Conservation (phyloP, 1,140 invertebrate species). For the Akabosia matsudoensis region DNA sequence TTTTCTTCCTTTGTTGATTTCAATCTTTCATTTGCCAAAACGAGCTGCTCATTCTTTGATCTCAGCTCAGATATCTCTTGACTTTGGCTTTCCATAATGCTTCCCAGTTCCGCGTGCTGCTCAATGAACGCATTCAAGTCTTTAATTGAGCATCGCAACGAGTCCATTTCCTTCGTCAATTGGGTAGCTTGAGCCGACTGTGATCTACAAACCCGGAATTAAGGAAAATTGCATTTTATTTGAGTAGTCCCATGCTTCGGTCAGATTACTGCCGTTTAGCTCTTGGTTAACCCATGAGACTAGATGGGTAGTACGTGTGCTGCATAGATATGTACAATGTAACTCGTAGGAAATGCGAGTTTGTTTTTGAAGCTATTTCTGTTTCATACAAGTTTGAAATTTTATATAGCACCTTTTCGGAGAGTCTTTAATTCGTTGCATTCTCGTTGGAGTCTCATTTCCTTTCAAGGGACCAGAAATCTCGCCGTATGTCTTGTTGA, state of each 20-base stretch:
- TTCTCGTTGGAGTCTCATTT: slow-evolving; percentile 1
- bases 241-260: neutral
- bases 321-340: no score
- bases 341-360: no score
- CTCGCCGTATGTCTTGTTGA: neutral
- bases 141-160: neutral
- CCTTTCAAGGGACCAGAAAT: neutral
- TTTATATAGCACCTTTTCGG: neutral
- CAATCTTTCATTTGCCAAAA: neutral
- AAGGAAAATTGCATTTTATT: neutral
- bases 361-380: no score
- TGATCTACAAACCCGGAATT: neutral
- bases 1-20: neutral
- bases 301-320: no score
- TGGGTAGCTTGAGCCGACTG: neutral
- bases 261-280: no score
- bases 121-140: neutral
- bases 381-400: no score
- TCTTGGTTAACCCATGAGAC: no score
- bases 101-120: slow-evolving; percentile 14
- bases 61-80: slow-evolving; percentile 6
- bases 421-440: neutral
- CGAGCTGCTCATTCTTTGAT: neutral
- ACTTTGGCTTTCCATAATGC: neutral
- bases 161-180: neutral